These are phyloP conservation scores for Melitaea athalia DNA, from an alignment of 2,888 invertebrate genomes.

Conservation along the genomic window DNA sequence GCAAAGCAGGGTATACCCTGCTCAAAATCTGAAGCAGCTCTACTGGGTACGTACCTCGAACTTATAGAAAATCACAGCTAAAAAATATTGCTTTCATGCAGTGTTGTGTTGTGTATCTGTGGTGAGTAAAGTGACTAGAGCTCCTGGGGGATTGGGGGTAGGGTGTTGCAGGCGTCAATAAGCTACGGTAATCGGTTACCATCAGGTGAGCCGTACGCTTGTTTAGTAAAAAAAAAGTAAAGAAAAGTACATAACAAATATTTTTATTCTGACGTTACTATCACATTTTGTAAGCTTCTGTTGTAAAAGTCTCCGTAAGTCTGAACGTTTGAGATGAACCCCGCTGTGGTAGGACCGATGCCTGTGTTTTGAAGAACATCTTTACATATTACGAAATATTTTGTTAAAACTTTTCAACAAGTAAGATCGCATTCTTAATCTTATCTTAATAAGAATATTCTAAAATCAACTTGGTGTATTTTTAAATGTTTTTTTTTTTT, in stretches of 20 bases:
- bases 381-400: background rate
- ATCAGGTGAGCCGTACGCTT: background rate
- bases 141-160: too few species aligned
- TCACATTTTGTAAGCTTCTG: constrained; percentile 17
- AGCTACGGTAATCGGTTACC: too few species aligned
- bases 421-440: background rate
- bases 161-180: too few species aligned
- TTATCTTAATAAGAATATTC: too few species aligned
- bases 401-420: background rate
- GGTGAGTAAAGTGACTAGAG: too few species aligned
- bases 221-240: background rate
- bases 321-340: constrained; percentile 24
- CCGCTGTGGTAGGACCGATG: constrained; percentile 5
- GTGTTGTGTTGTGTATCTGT: too few species aligned
- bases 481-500: background rate
- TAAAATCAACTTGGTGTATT: background rate
- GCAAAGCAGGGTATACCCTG: too few species aligned
- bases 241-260: background rate
- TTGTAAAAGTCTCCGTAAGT: constrained; percentile 26
- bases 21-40: too few species aligned
- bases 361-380: background rate
- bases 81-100: too few species aligned
- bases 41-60: too few species aligned
- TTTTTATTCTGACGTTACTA: constrained; percentile 23
- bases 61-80: too few species aligned